Conservation (phyloP, 2,113 vertebrate species). For the Prunella himalayana region DNA sequence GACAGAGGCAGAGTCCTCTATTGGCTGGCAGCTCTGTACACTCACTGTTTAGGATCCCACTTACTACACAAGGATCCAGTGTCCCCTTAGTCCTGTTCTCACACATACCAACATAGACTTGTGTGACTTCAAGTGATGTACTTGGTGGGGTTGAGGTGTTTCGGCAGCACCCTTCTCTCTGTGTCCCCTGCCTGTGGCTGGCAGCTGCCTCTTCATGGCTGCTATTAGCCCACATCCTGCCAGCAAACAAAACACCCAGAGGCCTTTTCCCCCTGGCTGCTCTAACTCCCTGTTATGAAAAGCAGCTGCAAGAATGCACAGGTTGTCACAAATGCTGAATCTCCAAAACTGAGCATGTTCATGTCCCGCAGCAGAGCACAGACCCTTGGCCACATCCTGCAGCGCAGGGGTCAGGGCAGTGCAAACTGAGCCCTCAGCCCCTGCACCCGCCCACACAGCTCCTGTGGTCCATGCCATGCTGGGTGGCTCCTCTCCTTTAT, state of each 20-base stretch:
- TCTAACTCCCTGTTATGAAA: not conserved
- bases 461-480: rapidly evolving
- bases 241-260: not conserved
- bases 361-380: rapidly evolving
- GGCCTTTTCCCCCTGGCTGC: not conserved
- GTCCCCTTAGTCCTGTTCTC: not conserved
- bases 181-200: not conserved
- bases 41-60: not conserved
- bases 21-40: not conserved
- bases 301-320: not conserved
- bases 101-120: rapidly evolving
- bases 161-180: not conserved
- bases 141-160: rapidly evolving
- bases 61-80: not conserved
- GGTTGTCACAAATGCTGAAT: not conserved
- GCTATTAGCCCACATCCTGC: not conserved
- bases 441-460: not conserved
- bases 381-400: not conserved
- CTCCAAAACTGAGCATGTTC: rapidly evolving
- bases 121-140: not conserved
- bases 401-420: not conserved
- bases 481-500: not conserved
- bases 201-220: not conserved
- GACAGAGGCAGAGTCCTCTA: not conserved
- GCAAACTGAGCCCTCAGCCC: not conserved